Base-by-base conservation (phyloP, 2,797 vertebrate genomes). In the Cirrhinus mrigala region DNA sequence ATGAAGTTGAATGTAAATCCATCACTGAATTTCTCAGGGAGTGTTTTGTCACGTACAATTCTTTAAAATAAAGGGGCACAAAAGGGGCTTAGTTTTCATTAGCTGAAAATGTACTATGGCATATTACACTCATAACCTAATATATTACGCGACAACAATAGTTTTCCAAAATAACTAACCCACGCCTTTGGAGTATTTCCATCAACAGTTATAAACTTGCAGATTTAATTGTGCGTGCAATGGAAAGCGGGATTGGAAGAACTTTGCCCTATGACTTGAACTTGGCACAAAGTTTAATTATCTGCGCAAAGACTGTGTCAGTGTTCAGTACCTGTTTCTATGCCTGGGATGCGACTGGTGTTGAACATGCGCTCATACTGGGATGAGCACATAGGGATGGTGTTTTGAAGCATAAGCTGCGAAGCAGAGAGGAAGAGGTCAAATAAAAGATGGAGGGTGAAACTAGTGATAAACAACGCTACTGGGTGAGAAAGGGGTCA, bases 361-460 rank as follows among this genome's bases (percentile, higher is more conserved):
- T 95, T 97, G 96, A 97, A 97, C 94, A 94, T 94, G 90, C 83
- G 90, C 94, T 97, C 96, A 92, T 95, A 97, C 87, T 96, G 96
- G 94, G 94, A 90, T 91, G 94, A 97, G 89, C 94, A 96, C 95
- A 96, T 94, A 93, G 96, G 95, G 91, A 97, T 94, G 93, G 93
- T 94, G 92, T 95, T 93, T 94, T 94, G 95, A 94, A 96, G 93
- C 94, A 96, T 94, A 94, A 97, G 93, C 94, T 96, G 94, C 94
- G 96, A 96, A 92, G 94, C 91, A 96, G 78, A 96, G 94, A 96
- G 27, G 40, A 88, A 88, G 44, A 89, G 76, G 82, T 85, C 79
- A 89, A 88, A 89, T 60, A 46, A 87, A 87, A 88, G 87, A 91
- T 87, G 24, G 80, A 90, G 62, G 90, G 89, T 74, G 90, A 86